A percentile compares a stretch with the other conserved stretches of the same genome.
Evolutionary conservation across 2,113 vertebrate species (phyloP).

Genomic region (Aphyosemion australe): DNA sequence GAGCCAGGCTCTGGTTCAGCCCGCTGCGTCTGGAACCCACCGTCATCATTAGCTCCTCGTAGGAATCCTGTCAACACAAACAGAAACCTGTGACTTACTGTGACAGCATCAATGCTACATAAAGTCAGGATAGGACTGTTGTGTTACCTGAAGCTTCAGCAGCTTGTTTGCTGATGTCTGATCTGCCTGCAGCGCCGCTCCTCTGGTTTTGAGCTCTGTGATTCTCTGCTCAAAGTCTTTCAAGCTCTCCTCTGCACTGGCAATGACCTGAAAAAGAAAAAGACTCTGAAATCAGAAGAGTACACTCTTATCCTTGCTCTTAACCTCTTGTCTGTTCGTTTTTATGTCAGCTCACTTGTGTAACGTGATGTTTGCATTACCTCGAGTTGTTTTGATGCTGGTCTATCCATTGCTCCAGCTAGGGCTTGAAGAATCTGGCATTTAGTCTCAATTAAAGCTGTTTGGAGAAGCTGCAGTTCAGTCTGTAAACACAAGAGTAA

Average conservation of each 20-base stretch:
- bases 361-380: conserved; percentile 66
- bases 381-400: conserved; percentile 90
- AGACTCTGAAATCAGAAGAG: not conserved
- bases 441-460: conserved; percentile 87
- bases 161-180: conserved; percentile 87
- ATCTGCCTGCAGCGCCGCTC: conserved; percentile 85
- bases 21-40: conserved; percentile 87
- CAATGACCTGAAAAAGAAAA: conserved; percentile 78
- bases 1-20: conserved; percentile 90
- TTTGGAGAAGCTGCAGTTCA: conserved; percentile 88
- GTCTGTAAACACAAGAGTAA: conserved; percentile 79
- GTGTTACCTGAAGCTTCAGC: conserved; percentile 92
- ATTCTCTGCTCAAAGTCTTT: conserved; percentile 90
- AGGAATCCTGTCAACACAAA: conserved; percentile 84
- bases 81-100: not conserved
- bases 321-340: too few relatives aligned
- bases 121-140: not conserved
- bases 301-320: not conserved
- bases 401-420: conserved; percentile 83
- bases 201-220: conserved; percentile 84
- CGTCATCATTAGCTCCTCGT: conserved; percentile 90
- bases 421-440: conserved; percentile 89
- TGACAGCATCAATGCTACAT: too few relatives aligned
- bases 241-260: conserved; percentile 87
- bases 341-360: too few relatives aligned